Conservation (phyloP, 2,888 invertebrate genomes). For the Temnothorax unifasciatus region DNA sequence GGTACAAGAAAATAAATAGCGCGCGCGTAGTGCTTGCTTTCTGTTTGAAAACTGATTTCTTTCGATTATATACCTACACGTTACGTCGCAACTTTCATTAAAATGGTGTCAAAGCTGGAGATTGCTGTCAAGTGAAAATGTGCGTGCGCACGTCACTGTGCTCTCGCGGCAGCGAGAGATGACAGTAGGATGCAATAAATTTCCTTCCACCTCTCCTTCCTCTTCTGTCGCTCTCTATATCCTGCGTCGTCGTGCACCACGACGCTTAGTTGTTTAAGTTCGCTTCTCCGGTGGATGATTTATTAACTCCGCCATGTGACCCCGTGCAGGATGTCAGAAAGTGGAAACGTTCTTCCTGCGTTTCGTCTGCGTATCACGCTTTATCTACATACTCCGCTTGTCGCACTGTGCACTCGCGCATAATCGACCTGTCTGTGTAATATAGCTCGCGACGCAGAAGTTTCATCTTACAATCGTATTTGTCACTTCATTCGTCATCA, state of each 20-base stretch:
- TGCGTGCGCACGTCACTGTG: slow-evolving; percentile 4
- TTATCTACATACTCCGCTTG: slow-evolving; percentile 45
- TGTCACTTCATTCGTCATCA: not conserved
- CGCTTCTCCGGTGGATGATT: slow-evolving; percentile 55
- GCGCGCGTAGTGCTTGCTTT: not conserved
- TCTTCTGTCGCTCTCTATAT: slow-evolving; percentile 14
- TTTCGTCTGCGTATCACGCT: slow-evolving; percentile 20
- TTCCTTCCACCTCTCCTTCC: slow-evolving; percentile 9
- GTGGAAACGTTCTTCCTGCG: slow-evolving; percentile 55
- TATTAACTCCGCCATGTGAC: slow-evolving; percentile 63
- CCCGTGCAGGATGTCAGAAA: slow-evolving; percentile 45
- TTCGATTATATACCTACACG: not conserved
- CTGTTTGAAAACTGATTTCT: not conserved
- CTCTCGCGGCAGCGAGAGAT: slow-evolving; percentile 1
- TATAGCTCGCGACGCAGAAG: not conserved
- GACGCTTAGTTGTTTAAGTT: slow-evolving; percentile 45
- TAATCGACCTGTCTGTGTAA: not conserved
- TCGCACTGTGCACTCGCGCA: slow-evolving; percentile 8
- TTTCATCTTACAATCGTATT: not conserved
- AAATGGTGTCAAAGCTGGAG: not conserved
- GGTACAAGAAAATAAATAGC: not conserved
- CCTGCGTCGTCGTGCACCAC: slow-evolving; percentile 1
- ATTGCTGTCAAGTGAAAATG: slow-evolving; percentile 23
- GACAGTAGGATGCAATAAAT: slow-evolving; percentile 38
- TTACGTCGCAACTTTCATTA: not conserved